Conservation (phyloP, 35 echinoderm and acorn worm genomes). For the Apostichopus japonicus region DNA sequence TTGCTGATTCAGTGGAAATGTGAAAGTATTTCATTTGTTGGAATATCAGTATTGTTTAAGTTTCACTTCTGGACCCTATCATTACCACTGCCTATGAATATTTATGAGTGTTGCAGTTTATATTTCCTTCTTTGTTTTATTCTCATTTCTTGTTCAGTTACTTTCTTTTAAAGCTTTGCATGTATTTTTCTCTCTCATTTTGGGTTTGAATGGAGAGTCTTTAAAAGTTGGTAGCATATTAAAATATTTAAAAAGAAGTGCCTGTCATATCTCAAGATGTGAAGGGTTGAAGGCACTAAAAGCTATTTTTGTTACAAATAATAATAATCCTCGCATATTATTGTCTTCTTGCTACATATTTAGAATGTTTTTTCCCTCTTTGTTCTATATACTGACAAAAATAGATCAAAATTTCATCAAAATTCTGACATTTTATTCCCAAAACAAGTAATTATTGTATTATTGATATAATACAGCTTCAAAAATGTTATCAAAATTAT, state of each 20-base stretch:
- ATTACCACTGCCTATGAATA: no score
- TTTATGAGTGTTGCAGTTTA: background rate
- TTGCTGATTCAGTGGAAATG: no score
- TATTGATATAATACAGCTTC: no score
- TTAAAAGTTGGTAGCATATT: background rate
- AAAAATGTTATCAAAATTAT: background rate
- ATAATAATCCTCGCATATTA: background rate
- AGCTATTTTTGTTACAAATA: slow-evolving; percentile 1
- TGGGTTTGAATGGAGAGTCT: background rate
- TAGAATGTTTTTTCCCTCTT: no score
- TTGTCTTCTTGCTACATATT: no score
- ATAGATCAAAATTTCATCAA: no score
- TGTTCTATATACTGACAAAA: no score
- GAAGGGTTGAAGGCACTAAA: background rate
- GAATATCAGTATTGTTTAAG: no score
- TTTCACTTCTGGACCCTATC: no score
- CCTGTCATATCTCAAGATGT: background rate
- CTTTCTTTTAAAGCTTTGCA: background rate
- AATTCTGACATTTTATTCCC: no score
- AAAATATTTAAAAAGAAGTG: background rate
- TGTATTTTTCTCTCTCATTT: background rate
- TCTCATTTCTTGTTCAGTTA: background rate
- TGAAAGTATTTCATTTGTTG: no score
- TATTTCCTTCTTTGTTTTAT: background rate
- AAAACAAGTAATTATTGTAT: no score